Evolutionary conservation across 2,113 vertebrate species (phyloP), one percentile per base, ranked within the genome.

Genomic region (Poeciliopsis turrubarensis): DNA sequence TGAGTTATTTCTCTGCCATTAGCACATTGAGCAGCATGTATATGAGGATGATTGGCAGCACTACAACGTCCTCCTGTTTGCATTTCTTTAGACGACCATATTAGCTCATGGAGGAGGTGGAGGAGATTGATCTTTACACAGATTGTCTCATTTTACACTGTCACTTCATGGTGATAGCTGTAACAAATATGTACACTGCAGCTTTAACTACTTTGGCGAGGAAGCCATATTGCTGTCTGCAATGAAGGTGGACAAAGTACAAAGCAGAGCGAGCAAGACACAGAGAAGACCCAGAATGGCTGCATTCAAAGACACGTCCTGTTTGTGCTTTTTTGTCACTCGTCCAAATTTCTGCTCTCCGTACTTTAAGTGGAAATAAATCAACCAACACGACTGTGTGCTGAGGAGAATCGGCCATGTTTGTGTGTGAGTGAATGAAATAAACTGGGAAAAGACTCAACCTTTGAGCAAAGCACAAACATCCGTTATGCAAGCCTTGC

Each of bases 331-430:
- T 88, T 85, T 87, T 92, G 87, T 90, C 85, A 81, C 76, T 44
- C 64, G 65, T 90, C 91, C 91, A 91, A 87, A 71, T 84, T 83
- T 90, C 88, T 57, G 13, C 89, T 84, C 87, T 90, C 83, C 61
- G 80, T 78, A 82, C 75, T 47, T 27, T 84, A 81, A 87, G 85
- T 88, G 87, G 88, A 75, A 86, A 89, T 89, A 89, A 89, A 92
- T 92, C 90, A 90, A 80, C 64, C 4, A 57, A 79, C 67, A 60
- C 0, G 65, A 63, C 60, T 19, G 51, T 37, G 64, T 60, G 70
- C 79, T 78, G 86, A 85, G 75, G 65, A 79, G 75, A 74, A 72
- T 34, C 75, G 26, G 66, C 34, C 7, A 39, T 82, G 80, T 77
- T 65, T 82, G 83, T 83, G 78, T 75, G 75, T 81, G 81, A 80